phyloP scores from a whole-genome alignment of 2,888 invertebrate genomes.

The Beris chalybata region DNA sequence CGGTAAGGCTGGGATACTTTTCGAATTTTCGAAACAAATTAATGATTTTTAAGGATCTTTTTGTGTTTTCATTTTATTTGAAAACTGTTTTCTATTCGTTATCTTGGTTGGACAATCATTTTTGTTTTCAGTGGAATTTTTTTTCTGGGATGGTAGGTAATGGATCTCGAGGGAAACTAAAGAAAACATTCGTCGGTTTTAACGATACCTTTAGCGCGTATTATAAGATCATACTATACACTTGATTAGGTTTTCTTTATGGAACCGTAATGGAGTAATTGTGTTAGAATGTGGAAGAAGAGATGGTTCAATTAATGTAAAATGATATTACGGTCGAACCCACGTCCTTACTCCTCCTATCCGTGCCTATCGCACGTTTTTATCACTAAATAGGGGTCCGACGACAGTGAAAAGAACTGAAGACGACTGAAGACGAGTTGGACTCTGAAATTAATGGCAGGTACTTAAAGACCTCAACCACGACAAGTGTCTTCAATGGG shows the following conservation, averaged over 20 bases:
- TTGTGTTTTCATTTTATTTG: slow-evolving; percentile 2
- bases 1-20: slow-evolving; percentile 14
- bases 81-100: slow-evolving; percentile 16
- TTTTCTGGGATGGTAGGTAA: too few species aligned
- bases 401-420: too few species aligned
- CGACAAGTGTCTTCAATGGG: too few species aligned
- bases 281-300: background rate
- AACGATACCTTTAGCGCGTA: background rate
- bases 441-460: too few species aligned
- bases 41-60: slow-evolving; percentile 29
- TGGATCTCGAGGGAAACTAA: background rate
- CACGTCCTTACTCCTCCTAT: too few species aligned
- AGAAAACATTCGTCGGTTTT: background rate
- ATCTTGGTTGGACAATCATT: slow-evolving; percentile 18
- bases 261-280: slow-evolving; percentile 3
- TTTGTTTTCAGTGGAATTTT: slow-evolving; percentile 2
- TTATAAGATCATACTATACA: slow-evolving; percentile 22
- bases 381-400: too few species aligned
- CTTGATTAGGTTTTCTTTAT: slow-evolving; percentile 17
- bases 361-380: too few species aligned
- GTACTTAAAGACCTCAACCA: too few species aligned
- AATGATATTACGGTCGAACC: background rate
- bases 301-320: slow-evolving; percentile 17
- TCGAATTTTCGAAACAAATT: slow-evolving; percentile 34
- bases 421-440: too few species aligned